Base-by-base conservation (phyloP, 2,888 invertebrate species). In the Brenthis hecate region DNA sequence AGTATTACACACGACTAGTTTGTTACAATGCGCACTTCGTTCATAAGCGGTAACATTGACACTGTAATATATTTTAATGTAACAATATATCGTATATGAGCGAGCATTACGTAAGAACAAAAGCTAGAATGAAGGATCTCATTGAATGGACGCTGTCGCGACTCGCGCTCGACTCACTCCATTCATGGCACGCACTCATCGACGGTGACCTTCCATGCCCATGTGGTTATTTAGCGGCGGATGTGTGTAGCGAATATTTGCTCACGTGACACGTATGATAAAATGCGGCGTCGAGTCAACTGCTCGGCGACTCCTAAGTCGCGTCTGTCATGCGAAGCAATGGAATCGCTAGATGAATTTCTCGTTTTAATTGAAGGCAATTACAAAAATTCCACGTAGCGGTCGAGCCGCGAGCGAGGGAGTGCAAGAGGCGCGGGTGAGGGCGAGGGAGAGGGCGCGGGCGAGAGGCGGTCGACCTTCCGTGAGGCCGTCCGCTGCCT, bases 371-470 rank as follows among this genome's bases (percentile, higher is more conserved):
- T 90, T 91, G 88, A 86, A 85, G 85, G 85, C 88, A 89, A 91
- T 90, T 91, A 91, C 84, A 89, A 88, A 86, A 91, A 90, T 93
- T 90, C 89, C 89, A 88, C 90, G 87, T 88, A 88, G 90, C 88
- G 87, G 85, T 86, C 79, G 81, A 77, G 77, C 74, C 81, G 77
- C 79, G 81, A 77, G 77, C 74, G 81, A 77, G 78, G 78, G 79
- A 77, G 74, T 73, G 75, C 73, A 73, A 58, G 63, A 56, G 70
- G 70, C 65, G 77, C 77, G 76, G 79, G 81, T 73, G 77, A 62
- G 76, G 76, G 75, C 78, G 81, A 73, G 76, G 69, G 75, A 76
- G 73, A 50, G 61, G 56, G 61, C 16, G 61, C 61, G 61, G 62
- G 62, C 62, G 62, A 74, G 74, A 57, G 73, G 75, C 88, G 79